Conservation (phyloP, 2,113 vertebrate genomes). For the Oryzias woworae region DNA sequence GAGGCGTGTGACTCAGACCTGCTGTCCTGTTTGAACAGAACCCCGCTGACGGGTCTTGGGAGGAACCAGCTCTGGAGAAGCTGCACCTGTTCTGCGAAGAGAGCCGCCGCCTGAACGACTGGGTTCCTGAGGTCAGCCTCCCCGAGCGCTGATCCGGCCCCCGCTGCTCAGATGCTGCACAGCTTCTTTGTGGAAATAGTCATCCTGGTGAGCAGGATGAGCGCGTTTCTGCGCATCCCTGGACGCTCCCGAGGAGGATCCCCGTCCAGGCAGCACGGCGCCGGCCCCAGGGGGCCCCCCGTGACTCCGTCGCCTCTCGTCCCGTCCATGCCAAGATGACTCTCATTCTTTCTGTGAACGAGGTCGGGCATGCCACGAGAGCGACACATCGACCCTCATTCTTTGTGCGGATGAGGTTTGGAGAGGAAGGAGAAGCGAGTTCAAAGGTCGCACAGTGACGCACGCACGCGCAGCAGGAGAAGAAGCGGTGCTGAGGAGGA, state of each 20-base stretch:
- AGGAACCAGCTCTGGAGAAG: constrained; percentile 80
- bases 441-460: constrained; percentile 69
- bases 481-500: constrained; percentile 79
- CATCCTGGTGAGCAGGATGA: constrained; percentile 70
- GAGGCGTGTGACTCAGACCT: constrained; percentile 3
- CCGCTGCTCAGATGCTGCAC: constrained; percentile 51
- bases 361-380: constrained; percentile 74
- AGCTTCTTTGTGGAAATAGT: constrained; percentile 64
- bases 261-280: constrained; percentile 71
- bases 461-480: constrained; percentile 79
- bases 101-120: constrained; percentile 76
- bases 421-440: constrained; percentile 79
- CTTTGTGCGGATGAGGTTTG: constrained; percentile 85
- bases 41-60: constrained; percentile 75
- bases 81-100: constrained; percentile 82
- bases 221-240: constrained; percentile 69
- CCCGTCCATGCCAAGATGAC: constrained; percentile 78
- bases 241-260: constrained; percentile 78
- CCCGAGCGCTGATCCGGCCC: constrained; percentile 71
- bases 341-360: constrained; percentile 80
- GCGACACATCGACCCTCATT: constrained; percentile 80
- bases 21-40: constrained; percentile 59
- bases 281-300: constrained; percentile 61
- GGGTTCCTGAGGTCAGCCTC: constrained; percentile 80
- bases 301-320: constrained; percentile 66